Base-by-base conservation (phyloP, 2,888 invertebrate species). In the Entomobrya multifasciata region DNA sequence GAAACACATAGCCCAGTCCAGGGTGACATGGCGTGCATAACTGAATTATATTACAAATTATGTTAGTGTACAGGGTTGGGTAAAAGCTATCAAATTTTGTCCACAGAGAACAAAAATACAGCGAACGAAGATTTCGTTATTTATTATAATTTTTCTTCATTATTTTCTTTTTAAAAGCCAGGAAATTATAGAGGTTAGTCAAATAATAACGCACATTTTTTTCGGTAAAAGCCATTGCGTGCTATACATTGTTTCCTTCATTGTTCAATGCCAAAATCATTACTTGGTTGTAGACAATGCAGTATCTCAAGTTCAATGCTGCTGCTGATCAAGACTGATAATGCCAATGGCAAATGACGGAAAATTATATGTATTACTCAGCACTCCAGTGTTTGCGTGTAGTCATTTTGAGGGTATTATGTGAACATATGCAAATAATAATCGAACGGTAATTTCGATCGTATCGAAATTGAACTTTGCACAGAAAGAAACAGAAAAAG, bases 301-400 rank as follows among this genome's bases (percentile, higher is more conserved):
- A 70, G 22, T 70, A 47, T 20, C 70, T 15, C 70, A 70, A 70
- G 70, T 70, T 70, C 70, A 70, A 70, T 70, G 70, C 47, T 70
- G 41, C 20, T 41, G 41, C n/a, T n/a, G n/a, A n/a, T n/a, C n/a
- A 44, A 22, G 44, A 41, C 44, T 67, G 67, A 62, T 70, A 25
- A 70, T 15, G 44, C 44, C 15, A 70, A 25, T 70, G 47, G 47
- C 67, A 67, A 67, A 67, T 36, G 17, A 44, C 17, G 20, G 30
- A 30, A 62, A 62, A 27, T 62, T 62, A 36, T 36, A 62, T 27
- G 30, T 30, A 62, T 3, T 11, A 30, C 62, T 10, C 36, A 36
- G 4, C 8, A 36, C 36, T 8, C 36, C 36, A 36, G 36, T 36
- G 8, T 36, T 36, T 36, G 8, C 36, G 8, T 8, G 36, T 36